Base-by-base conservation (phyloP, 2,888 invertebrate genomes). In the Dendrolimus pini region DNA sequence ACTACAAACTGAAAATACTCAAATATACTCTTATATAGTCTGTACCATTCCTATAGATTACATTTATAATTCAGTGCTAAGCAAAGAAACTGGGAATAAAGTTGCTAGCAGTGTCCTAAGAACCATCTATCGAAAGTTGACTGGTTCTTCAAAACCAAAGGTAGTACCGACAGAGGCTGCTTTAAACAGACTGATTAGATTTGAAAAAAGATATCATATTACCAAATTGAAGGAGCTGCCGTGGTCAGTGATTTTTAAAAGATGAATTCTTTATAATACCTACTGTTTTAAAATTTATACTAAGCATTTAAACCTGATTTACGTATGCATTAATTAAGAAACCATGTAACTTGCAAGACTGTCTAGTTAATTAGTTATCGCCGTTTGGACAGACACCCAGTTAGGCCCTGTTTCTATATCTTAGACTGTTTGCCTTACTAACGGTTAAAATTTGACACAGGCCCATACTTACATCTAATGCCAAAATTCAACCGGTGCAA, bases 211-310 rank as follows among this genome's bases (percentile, higher is more conserved):
- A 55, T 89, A 82, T 63, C 72, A 75, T 58, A 78, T 89, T 12
- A 80, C 75, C 0, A 77, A 69, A 53, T 64, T 89, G 18, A 81
- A 69, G 12, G 81, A 78, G 55, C 61, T 89, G 57, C 89, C 89
- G 0, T 89, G 89, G 89, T 86, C 89, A 1, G 89, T 86, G 7
- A 84, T 89, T 57, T 89, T 89, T 61, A 77, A 84, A 52, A 74
- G 75, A 65, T 80, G 70, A 65, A 9, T 14, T 42, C 14, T 41
- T 41, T 53, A 9, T 53, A 12, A 30, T 30, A 30, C n/a, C n/a
- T n/a, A n/a, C 30, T 30, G 30, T 30, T 3, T 6, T 30, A 30
- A 30, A 30, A 30, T 30, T 3, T 30, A 30, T 30, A 30, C 30
- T 30, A 30, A 30, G 6, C 6, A 30, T 30, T 30, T 30, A 30